Percentiles rank a stretch among this genome's conserved stretches.
Conservation (phyloP, 2,113 vertebrate genomes). For the Melanerpes aurifrons region DNA sequence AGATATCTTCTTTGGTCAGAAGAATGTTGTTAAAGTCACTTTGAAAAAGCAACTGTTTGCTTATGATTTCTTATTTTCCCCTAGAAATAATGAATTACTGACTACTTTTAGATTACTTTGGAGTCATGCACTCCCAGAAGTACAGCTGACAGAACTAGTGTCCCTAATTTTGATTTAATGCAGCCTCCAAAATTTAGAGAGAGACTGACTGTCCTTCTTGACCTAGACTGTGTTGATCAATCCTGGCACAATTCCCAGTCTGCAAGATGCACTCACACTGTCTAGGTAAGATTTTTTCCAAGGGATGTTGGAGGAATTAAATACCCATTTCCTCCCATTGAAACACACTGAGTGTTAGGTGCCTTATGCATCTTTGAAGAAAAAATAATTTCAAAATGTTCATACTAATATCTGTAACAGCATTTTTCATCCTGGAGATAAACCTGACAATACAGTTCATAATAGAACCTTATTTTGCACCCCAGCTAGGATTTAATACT, state of each 20-base stretch:
- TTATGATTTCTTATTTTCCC: not conserved
- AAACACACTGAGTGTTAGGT: not conserved
- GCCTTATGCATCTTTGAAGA: not conserved
- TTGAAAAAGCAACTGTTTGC: not conserved
- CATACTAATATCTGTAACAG: not conserved
- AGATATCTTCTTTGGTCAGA: not conserved
- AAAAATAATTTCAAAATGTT: not conserved
- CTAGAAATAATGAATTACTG: slow-evolving; percentile 17
- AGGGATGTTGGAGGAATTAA: not conserved
- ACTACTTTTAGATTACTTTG: not conserved
- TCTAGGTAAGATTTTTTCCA: not conserved
- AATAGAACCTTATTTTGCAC: no score
- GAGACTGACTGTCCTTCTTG: not conserved
- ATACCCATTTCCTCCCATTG: not conserved
- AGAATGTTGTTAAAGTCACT: not conserved
- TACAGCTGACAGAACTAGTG: not conserved
- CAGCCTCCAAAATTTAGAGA: not conserved
- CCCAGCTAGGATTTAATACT: not conserved
- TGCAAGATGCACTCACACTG: not conserved
- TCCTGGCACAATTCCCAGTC: not conserved
- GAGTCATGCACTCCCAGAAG: not conserved
- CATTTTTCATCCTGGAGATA: not conserved
- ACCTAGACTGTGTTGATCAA: not conserved
- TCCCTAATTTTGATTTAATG: not conserved
- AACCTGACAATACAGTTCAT: not conserved